Evolutionary conservation across 2,797 vertebrate genomes (phyloP).

Genomic region (Lacerta bilineata): DNA sequence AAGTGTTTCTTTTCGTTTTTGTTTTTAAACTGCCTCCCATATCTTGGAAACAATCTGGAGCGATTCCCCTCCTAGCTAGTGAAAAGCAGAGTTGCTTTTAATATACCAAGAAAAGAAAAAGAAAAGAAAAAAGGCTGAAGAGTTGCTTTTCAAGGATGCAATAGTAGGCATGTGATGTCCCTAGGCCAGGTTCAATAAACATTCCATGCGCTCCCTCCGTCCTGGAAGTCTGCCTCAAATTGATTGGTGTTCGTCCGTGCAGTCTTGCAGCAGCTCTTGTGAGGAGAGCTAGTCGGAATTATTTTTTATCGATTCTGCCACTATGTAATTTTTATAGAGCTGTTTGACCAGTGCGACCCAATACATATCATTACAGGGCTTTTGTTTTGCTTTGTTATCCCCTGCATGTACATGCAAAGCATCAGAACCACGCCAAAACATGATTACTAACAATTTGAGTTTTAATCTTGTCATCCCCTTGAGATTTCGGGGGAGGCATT

Average conservation of each 20-base stretch:
- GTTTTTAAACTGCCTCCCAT: slow-evolving; percentile 1
- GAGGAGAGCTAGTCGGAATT: slow-evolving; percentile 6
- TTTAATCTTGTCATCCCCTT: neutral
- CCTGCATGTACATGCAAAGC: neutral
- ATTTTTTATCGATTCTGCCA: slow-evolving; percentile 46
- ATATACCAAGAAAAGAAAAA: neutral
- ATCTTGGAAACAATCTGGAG: slow-evolving; percentile 23
- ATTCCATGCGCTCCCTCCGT: neutral
- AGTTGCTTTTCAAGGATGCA: slow-evolving; percentile 16
- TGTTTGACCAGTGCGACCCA: slow-evolving; percentile 25
- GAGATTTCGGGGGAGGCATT: neutral
- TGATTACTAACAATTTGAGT: neutral
- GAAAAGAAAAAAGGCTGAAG: slow-evolving; percentile 29
- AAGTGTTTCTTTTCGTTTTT: neutral
- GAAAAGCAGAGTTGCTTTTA: neutral
- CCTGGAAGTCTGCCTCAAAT: slow-evolving; percentile 3
- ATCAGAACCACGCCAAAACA: neutral
- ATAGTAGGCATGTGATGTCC: neutral
- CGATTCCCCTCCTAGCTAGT: neutral
- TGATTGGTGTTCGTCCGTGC: slow-evolving; percentile 15
- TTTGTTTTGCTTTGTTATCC: neutral
- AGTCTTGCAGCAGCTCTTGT: slow-evolving; percentile 30
- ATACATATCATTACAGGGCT: slow-evolving; percentile 28
- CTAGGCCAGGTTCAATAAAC: slow-evolving; percentile 44
- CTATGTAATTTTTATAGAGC: slow-evolving; percentile 37